Evolutionary conservation across 2,797 vertebrate species (phyloP), one percentile per base, ranked within the genome.

Genomic region (Gambusia yucatana): DNA sequence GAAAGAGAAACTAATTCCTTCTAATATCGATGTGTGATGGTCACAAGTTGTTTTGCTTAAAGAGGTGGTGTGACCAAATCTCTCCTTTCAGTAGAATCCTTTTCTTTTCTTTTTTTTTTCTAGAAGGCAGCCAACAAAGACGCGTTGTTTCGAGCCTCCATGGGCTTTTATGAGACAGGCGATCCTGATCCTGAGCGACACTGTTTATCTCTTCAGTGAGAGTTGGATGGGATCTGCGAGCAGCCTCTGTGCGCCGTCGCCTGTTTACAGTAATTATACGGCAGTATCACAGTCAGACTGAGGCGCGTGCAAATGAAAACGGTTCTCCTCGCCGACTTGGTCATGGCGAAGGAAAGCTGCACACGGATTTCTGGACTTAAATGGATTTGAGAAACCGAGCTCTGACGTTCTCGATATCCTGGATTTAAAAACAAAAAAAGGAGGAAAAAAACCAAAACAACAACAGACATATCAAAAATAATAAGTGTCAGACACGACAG

Each of bases 381-480:
- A 78, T 55, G 83, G 88, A 83, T 91, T 87, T 89, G 72, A 79
- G 77, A 75, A 86, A 84, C 76, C 65, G 76, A 57, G 71, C 2
- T 36, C 78, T 91, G 90, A 90, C 87, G 89, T 90, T 91, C 77
- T 80, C 78, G 41, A 71, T 79, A 77, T 80, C 79, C 79, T 84
- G 75, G 77, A 55, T 48, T 41, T 36, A 65, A n/a, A 67, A 50
- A 47, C 3, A 82, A 28, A 22, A 22, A 17, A 5, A 52, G 10
- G 30, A 90, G 85, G n/a, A 67, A 2, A 67, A 61, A 0, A 89
- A 88, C 33, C 33, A 33, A 2, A 67, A 3, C 3, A 17, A 65
- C 6, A 22, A 69, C 39, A 69, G 43, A 91, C 67, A 80, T 80
- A 87, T 88, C 77, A 81, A 77, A 88, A 89, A 86, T 74, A 89